A percentile compares a stretch with the other conserved stretches of the same genome.
phyloP scores from a whole-genome alignment of 1,140 invertebrate species.

The Drosophila bocki region DNA sequence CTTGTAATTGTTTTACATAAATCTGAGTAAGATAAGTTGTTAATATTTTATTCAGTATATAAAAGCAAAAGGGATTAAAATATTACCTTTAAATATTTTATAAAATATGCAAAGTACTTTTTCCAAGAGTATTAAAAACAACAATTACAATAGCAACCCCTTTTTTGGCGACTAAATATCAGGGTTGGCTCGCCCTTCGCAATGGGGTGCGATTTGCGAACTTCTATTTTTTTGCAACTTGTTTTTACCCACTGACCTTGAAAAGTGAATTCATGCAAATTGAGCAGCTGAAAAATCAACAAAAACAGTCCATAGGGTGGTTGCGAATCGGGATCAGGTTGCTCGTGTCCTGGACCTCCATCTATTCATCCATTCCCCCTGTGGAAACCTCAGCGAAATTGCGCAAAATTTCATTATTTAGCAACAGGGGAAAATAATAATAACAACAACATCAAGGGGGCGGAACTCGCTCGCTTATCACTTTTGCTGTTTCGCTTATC shows the following conservation, averaged over 20 bases:
- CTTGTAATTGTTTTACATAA: not conserved
- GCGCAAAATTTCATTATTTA: slow-evolving; percentile 51
- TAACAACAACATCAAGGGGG: slow-evolving; percentile 12
- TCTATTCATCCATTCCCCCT: slow-evolving; percentile 12
- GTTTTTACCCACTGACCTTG: slow-evolving; percentile 84
- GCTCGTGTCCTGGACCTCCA: slow-evolving; percentile 22
- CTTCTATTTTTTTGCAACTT: slow-evolving; percentile 64
- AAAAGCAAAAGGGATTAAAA: not conserved
- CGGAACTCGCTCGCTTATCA: slow-evolving; percentile 44
- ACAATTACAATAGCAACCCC: slow-evolving; percentile 63
- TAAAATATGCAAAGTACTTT: not conserved
- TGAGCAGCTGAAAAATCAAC: slow-evolving; percentile 67
- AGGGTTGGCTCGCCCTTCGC: slow-evolving; percentile 54
- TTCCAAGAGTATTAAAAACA: slow-evolving; percentile 36
- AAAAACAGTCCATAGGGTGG: slow-evolving; percentile 50
- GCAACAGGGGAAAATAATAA: slow-evolving; percentile 22
- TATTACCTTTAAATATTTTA: not conserved
- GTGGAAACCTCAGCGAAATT: slow-evolving; percentile 41
- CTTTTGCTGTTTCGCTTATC: slow-evolving; percentile 47
- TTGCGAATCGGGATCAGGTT: slow-evolving; percentile 56
- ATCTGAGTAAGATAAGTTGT: not conserved
- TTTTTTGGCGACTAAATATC: slow-evolving; percentile 23
- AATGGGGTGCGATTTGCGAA: slow-evolving; percentile 40
- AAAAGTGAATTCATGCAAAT: slow-evolving; percentile 78
- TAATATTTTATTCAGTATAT: not conserved